phyloP scores from a whole-genome alignment of 2,113 vertebrate species.

The Thamnaconus septentrionalis region DNA sequence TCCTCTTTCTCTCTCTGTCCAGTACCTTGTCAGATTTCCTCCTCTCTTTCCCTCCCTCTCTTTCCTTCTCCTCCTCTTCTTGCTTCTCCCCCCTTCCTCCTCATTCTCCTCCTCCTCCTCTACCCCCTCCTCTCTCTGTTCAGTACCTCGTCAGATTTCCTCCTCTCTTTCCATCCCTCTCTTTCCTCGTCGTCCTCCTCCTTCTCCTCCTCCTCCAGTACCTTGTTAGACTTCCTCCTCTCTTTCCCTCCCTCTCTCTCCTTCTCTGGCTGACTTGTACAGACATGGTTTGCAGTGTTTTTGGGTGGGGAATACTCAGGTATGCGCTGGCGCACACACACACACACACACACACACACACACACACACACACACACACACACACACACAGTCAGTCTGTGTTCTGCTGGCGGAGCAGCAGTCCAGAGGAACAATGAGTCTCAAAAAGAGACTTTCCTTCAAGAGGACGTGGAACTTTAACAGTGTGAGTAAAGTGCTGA shows the following conservation, averaged over 20 bases:
- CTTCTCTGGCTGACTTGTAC: constrained; percentile 74
- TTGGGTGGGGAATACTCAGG: constrained; percentile 76
- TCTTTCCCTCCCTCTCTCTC: constrained; percentile 37
- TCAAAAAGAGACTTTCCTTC: constrained; percentile 79
- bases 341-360: constrained; percentile 49
- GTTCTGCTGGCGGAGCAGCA: constrained; percentile 54
- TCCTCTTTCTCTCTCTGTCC: neutral
- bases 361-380: constrained; percentile 52
- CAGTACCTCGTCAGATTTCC: constrained; percentile 3
- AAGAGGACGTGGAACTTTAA: constrained; percentile 68
- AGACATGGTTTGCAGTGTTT: constrained; percentile 75
- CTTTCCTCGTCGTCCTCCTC: neutral
- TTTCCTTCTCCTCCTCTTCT: too few relatives aligned
- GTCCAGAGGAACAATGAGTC: constrained; percentile 73
- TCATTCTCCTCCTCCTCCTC: too few relatives aligned
- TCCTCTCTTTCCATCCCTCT: constrained; percentile 18
- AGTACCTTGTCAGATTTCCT: constrained; percentile 8
- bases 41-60: constrained; percentile 16
- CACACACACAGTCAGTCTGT: constrained; percentile 49
- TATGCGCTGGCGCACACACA: constrained; percentile 60
- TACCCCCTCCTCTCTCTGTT: neutral
- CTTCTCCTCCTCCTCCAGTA: neutral
- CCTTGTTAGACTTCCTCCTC: constrained; percentile 4
- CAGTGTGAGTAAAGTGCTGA: constrained; percentile 64
- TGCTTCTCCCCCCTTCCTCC: too few relatives aligned